A percentile compares a stretch with the other conserved stretches of the same genome.
phyloP scores from a whole-genome alignment of 2,888 invertebrate genomes.

The Oxycera nigricornis region DNA sequence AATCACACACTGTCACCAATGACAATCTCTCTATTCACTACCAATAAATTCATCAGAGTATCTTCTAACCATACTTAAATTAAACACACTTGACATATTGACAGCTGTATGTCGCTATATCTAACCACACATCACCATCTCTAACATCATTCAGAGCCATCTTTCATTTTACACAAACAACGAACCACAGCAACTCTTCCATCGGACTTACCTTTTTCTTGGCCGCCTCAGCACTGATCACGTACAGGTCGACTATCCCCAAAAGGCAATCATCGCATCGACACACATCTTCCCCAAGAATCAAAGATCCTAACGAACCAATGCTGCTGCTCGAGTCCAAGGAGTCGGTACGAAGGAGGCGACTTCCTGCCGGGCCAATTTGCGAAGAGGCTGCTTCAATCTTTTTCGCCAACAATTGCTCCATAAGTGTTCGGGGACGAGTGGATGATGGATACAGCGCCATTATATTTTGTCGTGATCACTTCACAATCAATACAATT shows the following conservation, averaged over 20 bases:
- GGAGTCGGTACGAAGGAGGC: conserved; percentile 76
- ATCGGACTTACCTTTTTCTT: conserved; percentile 69
- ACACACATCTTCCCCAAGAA: conserved; percentile 74
- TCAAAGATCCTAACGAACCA: conserved; percentile 70
- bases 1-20: too few species aligned
- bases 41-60: too few species aligned
- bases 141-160: too few species aligned
- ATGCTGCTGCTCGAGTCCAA: conserved; percentile 78
- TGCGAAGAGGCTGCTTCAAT: conserved; percentile 74
- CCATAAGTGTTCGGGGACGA: conserved; percentile 81
- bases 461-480: conserved; percentile 50
- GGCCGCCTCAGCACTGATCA: conserved; percentile 64
- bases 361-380: conserved; percentile 60
- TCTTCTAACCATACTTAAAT: too few species aligned
- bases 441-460: conserved; percentile 65
- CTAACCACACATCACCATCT: too few species aligned
- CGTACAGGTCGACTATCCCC: conserved; percentile 80
- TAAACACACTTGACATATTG: conserved; percentile 6
- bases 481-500: neutral
- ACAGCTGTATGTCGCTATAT: too few species aligned
- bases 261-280: conserved; percentile 83
- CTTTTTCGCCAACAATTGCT: conserved; percentile 79
- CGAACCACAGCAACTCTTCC: neutral
- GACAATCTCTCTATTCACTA: too few species aligned
- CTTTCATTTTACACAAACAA: neutral